Base-by-base conservation (phyloP, 2,888 invertebrate species). In the Willowsia nigromaculata region DNA sequence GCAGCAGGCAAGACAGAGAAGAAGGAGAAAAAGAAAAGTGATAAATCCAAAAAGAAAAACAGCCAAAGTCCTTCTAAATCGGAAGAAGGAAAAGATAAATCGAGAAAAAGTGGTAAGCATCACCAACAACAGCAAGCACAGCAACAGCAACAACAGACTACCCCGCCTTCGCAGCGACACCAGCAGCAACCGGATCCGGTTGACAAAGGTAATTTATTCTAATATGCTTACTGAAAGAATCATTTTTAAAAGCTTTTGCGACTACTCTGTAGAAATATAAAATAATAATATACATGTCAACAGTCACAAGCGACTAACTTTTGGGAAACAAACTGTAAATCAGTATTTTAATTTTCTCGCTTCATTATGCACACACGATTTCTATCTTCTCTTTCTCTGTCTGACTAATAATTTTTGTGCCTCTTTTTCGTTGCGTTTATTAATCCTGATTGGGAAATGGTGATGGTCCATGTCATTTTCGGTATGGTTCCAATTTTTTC, bases 1-100 rank as follows among this genome's bases (percentile, higher is more conserved):
- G n/a, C 50, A 30, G 59, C 74, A n/a, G n/a, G n/a, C 5, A 89
- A 86, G 25, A 3, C 80, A 22, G 89, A 89, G 33, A 89, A 89
- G 43, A 86, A 89, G 53, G 86, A 89, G 59, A 89, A 86, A 25
- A 89, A 89, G 85, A 89, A 89, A 62, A 76, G 85, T 74, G 86
- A 89, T 27, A 85, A 86, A 80, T 84, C 84, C 47, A 86, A 89
- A 30, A 85, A 85, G 80, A 89, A 89, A 27, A 50, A 76, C 15
- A 65, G 27, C 15, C 65, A 74, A 74, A 89, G 81, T 62, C 81
- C 89, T 11, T 85, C 85, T 6, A 82, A 85, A 25, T 59, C 82
- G 2, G 74, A 71, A 59, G 89, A 89, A 47, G 59, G 68, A 3
- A 86, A 86, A 82, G 89, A 81, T 18, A 89, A 89, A 85, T 65